Conservation (phyloP, 1,140 invertebrate genomes). For the Metaphire vulgaris region DNA sequence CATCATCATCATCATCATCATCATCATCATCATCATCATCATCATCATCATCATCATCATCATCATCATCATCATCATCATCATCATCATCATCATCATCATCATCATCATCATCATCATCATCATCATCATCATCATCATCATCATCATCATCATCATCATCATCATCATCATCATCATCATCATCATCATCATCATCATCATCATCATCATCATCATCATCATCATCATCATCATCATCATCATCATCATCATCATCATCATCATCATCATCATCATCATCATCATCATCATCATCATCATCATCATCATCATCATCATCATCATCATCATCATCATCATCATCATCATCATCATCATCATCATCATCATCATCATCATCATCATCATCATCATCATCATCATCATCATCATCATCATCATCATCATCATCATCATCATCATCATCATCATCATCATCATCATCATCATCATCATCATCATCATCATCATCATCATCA, state of each 20-base stretch:
- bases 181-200: fast-evolving
- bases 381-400: fast-evolving
- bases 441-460: fast-evolving
- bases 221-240: fast-evolving
- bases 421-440: fast-evolving
- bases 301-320: fast-evolving
- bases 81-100: conserved; percentile 25
- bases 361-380: fast-evolving
- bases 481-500: neutral
- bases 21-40: conserved; percentile 24
- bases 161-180: fast-evolving
- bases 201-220: fast-evolving
- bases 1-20: conserved; percentile 20
- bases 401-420: fast-evolving
- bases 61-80: conserved; percentile 23
- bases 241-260: fast-evolving
- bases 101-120: conserved; percentile 26
- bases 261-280: fast-evolving
- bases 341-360: fast-evolving
- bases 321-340: fast-evolving
- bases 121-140: conserved; percentile 20
- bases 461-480: fast-evolving
- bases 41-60: conserved; percentile 22
- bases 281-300: fast-evolving
- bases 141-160: fast-evolving